Conservation (phyloP, 2,797 vertebrate species). For the Melanogrammus aeglefinus region DNA sequence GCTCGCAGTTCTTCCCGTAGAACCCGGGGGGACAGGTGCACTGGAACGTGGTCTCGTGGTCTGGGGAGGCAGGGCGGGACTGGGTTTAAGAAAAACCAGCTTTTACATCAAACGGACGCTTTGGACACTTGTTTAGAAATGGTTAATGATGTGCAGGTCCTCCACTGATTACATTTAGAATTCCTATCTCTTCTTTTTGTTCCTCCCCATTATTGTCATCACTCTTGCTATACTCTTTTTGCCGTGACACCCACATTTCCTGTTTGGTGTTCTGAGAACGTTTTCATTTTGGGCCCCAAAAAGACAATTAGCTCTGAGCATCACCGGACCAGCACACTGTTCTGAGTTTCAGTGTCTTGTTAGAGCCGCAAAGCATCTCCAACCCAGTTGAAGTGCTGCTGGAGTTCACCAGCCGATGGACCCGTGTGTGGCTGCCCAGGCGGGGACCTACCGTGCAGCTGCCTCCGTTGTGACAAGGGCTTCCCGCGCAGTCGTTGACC, state of each 20-base stretch:
- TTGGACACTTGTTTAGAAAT: neutral
- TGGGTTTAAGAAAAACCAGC: neutral
- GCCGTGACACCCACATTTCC: neutral
- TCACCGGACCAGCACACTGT: no score
- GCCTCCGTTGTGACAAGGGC: constrained; percentile 92
- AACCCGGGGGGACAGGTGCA: constrained; percentile 92
- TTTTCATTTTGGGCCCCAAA: no score
- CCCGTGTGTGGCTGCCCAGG: neutral
- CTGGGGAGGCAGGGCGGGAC: constrained; percentile 55
- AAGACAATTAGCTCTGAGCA: no score
- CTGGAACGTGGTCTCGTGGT: constrained; percentile 86
- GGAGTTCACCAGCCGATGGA: no score
- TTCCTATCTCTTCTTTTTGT: neutral
- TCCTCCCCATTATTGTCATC: no score
- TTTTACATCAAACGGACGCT: neutral
- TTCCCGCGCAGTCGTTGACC: constrained; percentile 87
- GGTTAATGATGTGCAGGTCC: neutral
- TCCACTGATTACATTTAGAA: no score
- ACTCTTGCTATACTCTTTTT: neutral
- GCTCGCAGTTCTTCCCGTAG: constrained; percentile 90
- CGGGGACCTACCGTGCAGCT: constrained; percentile 86
- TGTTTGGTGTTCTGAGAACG: neutral
- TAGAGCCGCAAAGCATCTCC: no score
- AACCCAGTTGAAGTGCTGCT: no score
- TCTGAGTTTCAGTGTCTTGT: no score